Evolutionary conservation across 2,113 vertebrate species (phyloP).

Genomic region (Antennarius striatus): DNA sequence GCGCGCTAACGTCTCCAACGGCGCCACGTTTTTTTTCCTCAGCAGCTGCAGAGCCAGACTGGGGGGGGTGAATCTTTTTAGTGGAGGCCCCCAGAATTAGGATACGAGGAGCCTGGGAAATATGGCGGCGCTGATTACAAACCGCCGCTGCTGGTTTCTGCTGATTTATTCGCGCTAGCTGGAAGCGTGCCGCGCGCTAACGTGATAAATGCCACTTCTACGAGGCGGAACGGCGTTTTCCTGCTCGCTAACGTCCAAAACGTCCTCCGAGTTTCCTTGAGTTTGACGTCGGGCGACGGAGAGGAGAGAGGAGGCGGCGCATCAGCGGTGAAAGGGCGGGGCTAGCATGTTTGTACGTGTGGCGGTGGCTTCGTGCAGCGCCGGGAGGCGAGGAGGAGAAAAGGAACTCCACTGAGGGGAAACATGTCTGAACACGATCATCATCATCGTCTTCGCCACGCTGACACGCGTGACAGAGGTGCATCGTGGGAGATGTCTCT

Average conservation of each 20-base stretch:
- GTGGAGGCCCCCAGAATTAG: constrained; percentile 40
- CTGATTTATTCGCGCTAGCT: constrained; percentile 33
- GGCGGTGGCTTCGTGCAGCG: not conserved
- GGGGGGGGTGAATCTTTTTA: constrained; percentile 35
- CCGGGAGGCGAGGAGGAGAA: constrained; percentile 9
- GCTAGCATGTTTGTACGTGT: no score
- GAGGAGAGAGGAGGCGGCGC: no score
- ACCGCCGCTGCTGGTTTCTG: constrained; percentile 40
- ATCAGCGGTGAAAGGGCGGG: not conserved
- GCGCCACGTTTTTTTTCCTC: constrained; percentile 9
- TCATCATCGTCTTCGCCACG: constrained; percentile 25
- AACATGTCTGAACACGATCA: constrained; percentile 24
- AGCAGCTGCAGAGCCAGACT: constrained; percentile 38
- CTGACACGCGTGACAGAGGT: constrained; percentile 34
- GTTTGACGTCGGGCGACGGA: no score
- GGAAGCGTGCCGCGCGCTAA: constrained; percentile 2
- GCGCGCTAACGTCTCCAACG: constrained; percentile 42
- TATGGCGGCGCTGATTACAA: constrained; percentile 39
- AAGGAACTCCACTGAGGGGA: constrained; percentile 27
- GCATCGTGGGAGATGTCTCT: constrained; percentile 32
- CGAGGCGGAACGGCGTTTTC: not conserved
- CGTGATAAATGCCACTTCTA: constrained; percentile 22
- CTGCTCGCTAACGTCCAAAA: not conserved
- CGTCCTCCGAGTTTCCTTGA: no score
- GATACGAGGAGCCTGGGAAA: constrained; percentile 46